Evolutionary conservation across 2,797 vertebrate species (phyloP).

Genomic region (Oreochromis grahami): DNA sequence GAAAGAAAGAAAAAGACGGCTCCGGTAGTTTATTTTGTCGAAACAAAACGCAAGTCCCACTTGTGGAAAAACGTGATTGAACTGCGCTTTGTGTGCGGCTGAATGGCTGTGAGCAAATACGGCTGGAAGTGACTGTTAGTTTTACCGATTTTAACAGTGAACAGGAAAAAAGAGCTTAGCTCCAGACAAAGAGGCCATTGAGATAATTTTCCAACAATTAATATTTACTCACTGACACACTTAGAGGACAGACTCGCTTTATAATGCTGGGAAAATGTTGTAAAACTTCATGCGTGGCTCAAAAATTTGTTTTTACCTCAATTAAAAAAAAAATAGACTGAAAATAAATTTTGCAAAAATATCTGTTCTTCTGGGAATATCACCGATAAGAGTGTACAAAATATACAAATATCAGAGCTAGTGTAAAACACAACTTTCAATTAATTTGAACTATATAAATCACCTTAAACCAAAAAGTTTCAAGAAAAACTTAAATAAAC

Average conservation of each 20-base stretch:
- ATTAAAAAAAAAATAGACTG: accelerated
- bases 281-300: background rate
- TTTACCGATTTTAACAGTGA: conserved; percentile 23
- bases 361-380: background rate
- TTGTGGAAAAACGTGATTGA: conserved; percentile 39
- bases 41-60: conserved; percentile 43
- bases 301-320: background rate
- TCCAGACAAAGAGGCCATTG: background rate
- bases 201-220: background rate
- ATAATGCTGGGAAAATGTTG: background rate
- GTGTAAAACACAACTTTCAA: background rate
- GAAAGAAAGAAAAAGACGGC: conserved; percentile 39
- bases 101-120: conserved; percentile 43
- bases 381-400: background rate
- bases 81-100: conserved; percentile 23
- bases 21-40: conserved; percentile 55
- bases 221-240: background rate
- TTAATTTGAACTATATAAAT: background rate
- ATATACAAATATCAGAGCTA: background rate
- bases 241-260: background rate
- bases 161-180: background rate
- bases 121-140: conserved; percentile 49
- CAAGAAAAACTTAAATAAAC: background rate
- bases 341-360: background rate
- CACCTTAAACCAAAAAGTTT: background rate